Base-by-base conservation (phyloP, 2,113 vertebrate genomes). In the Pseudopipra pipra region DNA sequence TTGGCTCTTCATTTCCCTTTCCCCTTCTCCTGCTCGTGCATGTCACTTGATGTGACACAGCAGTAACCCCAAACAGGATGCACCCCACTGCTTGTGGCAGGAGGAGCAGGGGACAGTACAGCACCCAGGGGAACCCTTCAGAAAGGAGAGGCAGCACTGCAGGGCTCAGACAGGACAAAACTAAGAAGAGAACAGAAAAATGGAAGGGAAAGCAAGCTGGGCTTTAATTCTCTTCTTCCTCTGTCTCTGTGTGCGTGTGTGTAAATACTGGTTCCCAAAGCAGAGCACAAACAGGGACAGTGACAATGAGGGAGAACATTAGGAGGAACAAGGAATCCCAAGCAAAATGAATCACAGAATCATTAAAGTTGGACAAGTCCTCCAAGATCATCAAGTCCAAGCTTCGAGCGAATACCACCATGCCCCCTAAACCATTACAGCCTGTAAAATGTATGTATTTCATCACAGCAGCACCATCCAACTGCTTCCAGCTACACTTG, bases 51-150 rank as follows among this genome's bases (percentile, higher is more conserved):
- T n/a, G 70, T 68, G 89, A 85, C 63, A 55, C 65, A 91, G 80
- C 72, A 72, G 58, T 23, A 86, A 89, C 70, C 87, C 75, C 76
- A 73, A 87, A 77, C 86, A 96, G 96, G 96, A 92, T 83, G 82
- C 59, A 80, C 51, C 59, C 91, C 47, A 15, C 67, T 73, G 86
- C 55, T 52, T 27, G 74, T 31, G 86, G 85, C 56, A 78, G 74
- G 72, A 63, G 68, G 62, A 88, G 55, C 63, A 75, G 44, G 67
- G 71, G 73, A 59, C 15, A 54, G 33, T 10, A 25, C 33, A 49
- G 89, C 63, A 92, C 78, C 68, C 86, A 71, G 67, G 41, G 54
- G 55, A 71, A 37, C 44, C 39, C 41, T 78, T 56, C 56, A 44
- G 73, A 62, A 33, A 37, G 51, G 20, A 65, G 54, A 75, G 31